These are phyloP conservation scores for Drosophila lowei DNA, from an alignment of 1,140 invertebrate genomes.

Conservation along the genomic window DNA sequence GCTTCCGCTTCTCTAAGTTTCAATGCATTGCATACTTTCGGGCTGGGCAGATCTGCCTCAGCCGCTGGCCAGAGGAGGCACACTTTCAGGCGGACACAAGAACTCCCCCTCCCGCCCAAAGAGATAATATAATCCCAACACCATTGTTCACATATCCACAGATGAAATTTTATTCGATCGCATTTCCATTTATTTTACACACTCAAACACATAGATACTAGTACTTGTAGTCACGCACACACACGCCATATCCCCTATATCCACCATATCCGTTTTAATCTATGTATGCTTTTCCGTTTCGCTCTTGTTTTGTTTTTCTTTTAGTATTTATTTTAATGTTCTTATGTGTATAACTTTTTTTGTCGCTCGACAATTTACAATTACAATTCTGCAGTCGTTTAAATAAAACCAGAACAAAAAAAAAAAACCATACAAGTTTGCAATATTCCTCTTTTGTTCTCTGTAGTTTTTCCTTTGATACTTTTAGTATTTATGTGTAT, in stretches of 20 bases:
- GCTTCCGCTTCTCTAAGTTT: not conserved
- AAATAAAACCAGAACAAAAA: slow-evolving; percentile 8
- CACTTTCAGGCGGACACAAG: slow-evolving; percentile 10
- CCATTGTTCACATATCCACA: slow-evolving; percentile 29
- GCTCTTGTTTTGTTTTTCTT: not conserved
- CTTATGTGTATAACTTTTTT: slow-evolving; percentile 31
- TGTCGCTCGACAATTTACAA: slow-evolving; percentile 50
- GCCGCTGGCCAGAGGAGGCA: not conserved
- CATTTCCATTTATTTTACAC: slow-evolving; percentile 40
- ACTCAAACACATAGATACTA: slow-evolving; percentile 32
- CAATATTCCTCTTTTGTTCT: slow-evolving; percentile 7
- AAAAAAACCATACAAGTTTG: not conserved
- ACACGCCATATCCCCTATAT: slow-evolving; percentile 14
- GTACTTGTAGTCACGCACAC: not conserved
- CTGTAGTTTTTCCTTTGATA: slow-evolving; percentile 29
- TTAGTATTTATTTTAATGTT: slow-evolving; percentile 33
- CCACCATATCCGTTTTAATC: slow-evolving; percentile 28
- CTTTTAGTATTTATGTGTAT: slow-evolving; percentile 42
- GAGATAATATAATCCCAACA: not conserved
- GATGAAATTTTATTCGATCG: slow-evolving; percentile 47
- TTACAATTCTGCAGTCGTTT: slow-evolving; percentile 39
- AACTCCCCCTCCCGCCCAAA: not conserved
- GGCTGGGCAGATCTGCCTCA: not conserved
- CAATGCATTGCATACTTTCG: slow-evolving; percentile 15
- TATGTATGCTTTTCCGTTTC: slow-evolving; percentile 2